Conservation (phyloP, 2,113 vertebrate species). For the Australoheros scitulus region DNA sequence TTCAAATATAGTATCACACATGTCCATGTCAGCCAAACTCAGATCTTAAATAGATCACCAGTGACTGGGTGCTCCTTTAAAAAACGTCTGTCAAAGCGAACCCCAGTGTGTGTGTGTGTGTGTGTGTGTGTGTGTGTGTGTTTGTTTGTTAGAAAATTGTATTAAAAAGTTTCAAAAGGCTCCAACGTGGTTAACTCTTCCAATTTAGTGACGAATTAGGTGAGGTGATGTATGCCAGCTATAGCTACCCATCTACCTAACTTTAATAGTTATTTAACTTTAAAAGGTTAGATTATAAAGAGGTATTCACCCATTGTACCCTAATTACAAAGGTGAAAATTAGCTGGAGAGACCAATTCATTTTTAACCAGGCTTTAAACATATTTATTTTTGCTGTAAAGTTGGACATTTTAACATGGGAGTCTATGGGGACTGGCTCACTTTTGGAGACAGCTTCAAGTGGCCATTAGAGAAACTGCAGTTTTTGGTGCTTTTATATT, state of each 20-base stretch:
- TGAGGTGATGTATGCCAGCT: not conserved
- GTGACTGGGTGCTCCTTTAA: no score
- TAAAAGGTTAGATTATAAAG: not conserved
- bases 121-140: no score
- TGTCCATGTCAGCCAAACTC: no score
- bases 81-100: not conserved
- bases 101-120: no score
- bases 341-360: not conserved
- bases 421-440: not conserved
- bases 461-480: not conserved
- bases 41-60: no score
- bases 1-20: no score
- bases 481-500: not conserved
- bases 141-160: not conserved
- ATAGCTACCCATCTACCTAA: not conserved
- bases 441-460: not conserved
- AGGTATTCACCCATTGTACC: not conserved
- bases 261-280: not conserved
- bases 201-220: not conserved
- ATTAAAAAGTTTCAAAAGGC: not conserved
- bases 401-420: not conserved
- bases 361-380: not conserved
- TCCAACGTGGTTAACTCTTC: not conserved
- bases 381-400: not conserved
- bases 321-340: not conserved